These are phyloP conservation scores for Polydrusus cervinus DNA, from an alignment of 2,888 invertebrate genomes.

Conservation along the genomic window DNA sequence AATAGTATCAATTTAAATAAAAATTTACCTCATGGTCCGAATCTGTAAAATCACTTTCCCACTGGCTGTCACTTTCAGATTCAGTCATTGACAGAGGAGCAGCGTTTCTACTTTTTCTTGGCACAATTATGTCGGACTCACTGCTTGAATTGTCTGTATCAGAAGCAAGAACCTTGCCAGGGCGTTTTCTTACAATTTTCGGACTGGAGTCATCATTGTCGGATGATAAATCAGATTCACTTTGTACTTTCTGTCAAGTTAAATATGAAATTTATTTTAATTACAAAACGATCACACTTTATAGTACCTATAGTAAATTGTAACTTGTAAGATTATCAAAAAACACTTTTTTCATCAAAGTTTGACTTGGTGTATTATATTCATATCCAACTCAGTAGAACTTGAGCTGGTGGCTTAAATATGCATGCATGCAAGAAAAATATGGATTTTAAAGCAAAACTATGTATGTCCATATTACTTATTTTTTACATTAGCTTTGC, in stretches of 20 bases:
- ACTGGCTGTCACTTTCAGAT: slow-evolving; percentile 59
- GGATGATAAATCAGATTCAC: slow-evolving; percentile 67
- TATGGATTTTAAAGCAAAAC: too few relatives aligned
- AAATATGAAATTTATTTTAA: slow-evolving; percentile 54
- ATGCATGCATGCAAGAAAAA: too few relatives aligned
- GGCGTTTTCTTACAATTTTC: slow-evolving; percentile 14
- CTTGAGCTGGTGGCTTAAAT: too few relatives aligned
- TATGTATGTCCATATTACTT: too few relatives aligned
- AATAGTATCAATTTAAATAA: not conserved
- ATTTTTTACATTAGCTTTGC: too few relatives aligned
- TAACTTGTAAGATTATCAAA: too few relatives aligned
- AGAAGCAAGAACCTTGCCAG: slow-evolving; percentile 6
- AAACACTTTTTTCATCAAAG: too few relatives aligned
- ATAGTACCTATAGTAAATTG: too few relatives aligned
- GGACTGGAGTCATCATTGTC: slow-evolving; percentile 45
- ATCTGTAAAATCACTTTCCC: slow-evolving; percentile 61
- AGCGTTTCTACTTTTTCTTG: slow-evolving; percentile 55
- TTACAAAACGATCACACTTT: too few relatives aligned
- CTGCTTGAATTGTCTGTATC: slow-evolving; percentile 55
- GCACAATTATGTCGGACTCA: slow-evolving; percentile 60
- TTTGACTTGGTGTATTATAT: too few relatives aligned
- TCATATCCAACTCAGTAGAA: too few relatives aligned
- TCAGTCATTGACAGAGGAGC: slow-evolving; percentile 60
- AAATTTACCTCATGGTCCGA: slow-evolving; percentile 46
- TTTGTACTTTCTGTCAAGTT: slow-evolving; percentile 73